A percentile compares a stretch with the other conserved stretches of the same genome.
Conservation (phyloP, 2,888 invertebrate species). For the Pecten maximus region DNA sequence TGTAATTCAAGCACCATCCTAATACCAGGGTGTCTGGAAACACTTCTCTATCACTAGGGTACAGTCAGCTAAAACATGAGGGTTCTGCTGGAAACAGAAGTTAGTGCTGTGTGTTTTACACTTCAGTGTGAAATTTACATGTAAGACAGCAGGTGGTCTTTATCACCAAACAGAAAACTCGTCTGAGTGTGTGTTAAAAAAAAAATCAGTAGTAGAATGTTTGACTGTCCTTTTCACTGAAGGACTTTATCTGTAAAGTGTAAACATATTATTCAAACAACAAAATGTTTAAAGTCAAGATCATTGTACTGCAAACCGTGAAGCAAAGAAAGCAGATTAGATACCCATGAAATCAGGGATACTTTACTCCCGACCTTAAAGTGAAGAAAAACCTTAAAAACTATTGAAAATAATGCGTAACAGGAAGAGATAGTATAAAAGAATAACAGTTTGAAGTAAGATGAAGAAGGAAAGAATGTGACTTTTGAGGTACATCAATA, state of each 20-base stretch:
- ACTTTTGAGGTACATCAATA: too few relatives aligned
- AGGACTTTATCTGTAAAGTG: background rate
- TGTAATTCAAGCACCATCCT: background rate
- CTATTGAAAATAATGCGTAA: too few relatives aligned
- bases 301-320: too few relatives aligned
- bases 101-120: background rate
- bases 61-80: background rate
- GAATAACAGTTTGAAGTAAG: too few relatives aligned
- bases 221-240: background rate
- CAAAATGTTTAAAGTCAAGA: background rate
- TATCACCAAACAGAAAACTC: background rate
- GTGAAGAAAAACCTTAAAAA: background rate
- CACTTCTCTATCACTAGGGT: background rate
- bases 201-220: background rate
- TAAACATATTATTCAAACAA: background rate
- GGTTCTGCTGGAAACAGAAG: background rate
- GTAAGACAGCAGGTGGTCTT: background rate
- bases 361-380: background rate
- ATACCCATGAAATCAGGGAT: too few relatives aligned
- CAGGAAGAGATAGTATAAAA: too few relatives aligned
- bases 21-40: background rate
- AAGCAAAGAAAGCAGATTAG: too few relatives aligned
- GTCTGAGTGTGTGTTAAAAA: background rate
- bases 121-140: background rate
- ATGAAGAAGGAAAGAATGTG: too few relatives aligned